Base-by-base conservation (phyloP, 1,140 invertebrate genomes). In the Ips nitidus region DNA sequence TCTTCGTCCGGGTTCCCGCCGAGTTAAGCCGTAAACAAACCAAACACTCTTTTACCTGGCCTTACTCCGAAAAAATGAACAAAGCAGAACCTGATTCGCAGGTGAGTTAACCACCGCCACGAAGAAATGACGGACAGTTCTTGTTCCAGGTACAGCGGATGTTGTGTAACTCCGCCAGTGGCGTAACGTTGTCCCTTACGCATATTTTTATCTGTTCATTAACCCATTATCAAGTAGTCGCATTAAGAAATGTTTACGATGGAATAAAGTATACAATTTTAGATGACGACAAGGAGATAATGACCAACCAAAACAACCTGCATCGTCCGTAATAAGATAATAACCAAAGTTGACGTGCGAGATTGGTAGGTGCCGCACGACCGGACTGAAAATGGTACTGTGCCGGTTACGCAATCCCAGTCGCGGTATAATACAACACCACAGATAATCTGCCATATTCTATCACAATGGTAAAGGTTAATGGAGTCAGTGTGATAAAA, bases 401-500 rank as follows among this genome's bases (percentile, higher is more conserved):
- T 43, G 57, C 3, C 3, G 2, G 36, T 58, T 66, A 58, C 45
- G 43, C 55, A 58, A 58, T 38, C 8, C 52, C 7, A 39, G n/a
- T 8, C 8, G 3, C 7, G 37, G 39, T 63, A 22, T 22, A 22
- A 22, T 22, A 65, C 41, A 52, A 63, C 56, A 42, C 57, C 57
- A 41, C 22, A 41, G 41, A 60, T 52, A 68, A 68, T 52, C 41
- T 59, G 55, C 6, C 53, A 57, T 47, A 43, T 66, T 57, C 45
- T 8, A 68, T 52, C 56, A 41, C 42, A 59, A 66, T 66, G 55
- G 41, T 56, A 66, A 68, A 68, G 66, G 66, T 60, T 68, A 68
- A 60, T 68, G 43, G 55, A 67, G 39, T 50, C 40, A 58, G 43
- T 38, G 47, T 60, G 43, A 66, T 66, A 66, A 58, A 66, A 66